Evolutionary conservation across 1,140 invertebrate genomes (phyloP), one percentile per base, ranked within the genome.

Genomic region (Aphaenogaster floridana): DNA sequence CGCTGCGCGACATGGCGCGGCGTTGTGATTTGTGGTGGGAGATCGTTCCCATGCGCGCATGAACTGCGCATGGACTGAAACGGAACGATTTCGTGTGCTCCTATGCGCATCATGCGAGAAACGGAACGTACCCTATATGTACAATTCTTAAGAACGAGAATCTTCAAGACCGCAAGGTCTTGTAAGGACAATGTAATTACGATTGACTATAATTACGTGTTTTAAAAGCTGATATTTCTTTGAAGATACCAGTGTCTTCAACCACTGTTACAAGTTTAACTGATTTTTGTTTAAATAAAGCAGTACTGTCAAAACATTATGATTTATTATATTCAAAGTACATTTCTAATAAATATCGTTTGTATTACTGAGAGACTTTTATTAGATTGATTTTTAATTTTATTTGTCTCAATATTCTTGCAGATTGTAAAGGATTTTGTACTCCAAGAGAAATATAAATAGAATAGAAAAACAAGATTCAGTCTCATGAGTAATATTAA

Each of bases 401-500:
- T 42, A 21, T 45, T 21, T 2, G 2, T 45, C 11, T 45, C 11
- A 34, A 28, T 15, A 54, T 64, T 66, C 13, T 66, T 54, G 21
- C 28, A 79, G 21, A 21, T 68, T 9, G 5, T 5, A 42, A 45
- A 21, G 9, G 3, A 45, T 59, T 59, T 59, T 28, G 9, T 28
- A 76, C 15, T 45, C 3, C 8, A 3, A 11, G 17, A 54, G 17
- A 11, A 59, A 21, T 59, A 28, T 21, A 59, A 59, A 34, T 15
- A 68, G 11, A 45, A 68, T 39, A 13, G 36, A 52, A 64, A 50
- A 89, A 36, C 39, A 21, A 83, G 2, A 78, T 69, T 83, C 13
- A 13, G 17, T 71, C 15, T 78, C 87, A 94, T 93, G 93, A 93
- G 68, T 89, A 72, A 87, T 77, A n/a, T 74, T 52, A 93, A 88